A percentile compares a stretch with the other conserved stretches of the same genome.
phyloP scores from a whole-genome alignment of 64 coral and sea anemone genomes.

The Montipora cactus region DNA sequence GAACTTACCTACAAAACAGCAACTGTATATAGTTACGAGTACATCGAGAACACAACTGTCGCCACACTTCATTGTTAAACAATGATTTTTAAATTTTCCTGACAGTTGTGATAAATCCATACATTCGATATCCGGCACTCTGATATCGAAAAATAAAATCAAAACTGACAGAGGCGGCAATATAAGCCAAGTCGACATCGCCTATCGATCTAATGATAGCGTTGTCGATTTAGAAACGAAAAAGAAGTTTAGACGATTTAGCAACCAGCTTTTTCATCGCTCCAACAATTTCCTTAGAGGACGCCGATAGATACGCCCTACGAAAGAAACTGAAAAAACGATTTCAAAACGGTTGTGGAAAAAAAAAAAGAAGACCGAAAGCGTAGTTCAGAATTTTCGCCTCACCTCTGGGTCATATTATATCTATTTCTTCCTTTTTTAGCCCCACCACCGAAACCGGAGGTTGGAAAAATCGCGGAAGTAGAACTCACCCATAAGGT shows the following conservation, averaged over 20 bases:
- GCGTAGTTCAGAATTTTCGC: no score
- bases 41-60: neutral
- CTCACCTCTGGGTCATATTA: no score
- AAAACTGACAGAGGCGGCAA: slow-evolving; percentile 20
- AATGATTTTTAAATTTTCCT: neutral
- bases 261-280: neutral
- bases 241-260: neutral
- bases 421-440: no score
- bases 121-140: neutral
- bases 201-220: slow-evolving; percentile 26
- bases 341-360: no score
- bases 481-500: no score
- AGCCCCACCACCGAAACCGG: no score
- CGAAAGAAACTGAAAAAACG: neutral
- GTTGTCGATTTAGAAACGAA: neutral
- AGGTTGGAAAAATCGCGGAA: no score
- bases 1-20: neutral
- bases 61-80: neutral
- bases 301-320: neutral
- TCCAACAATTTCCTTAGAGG: neutral
- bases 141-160: neutral
- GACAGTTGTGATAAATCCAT: neutral
- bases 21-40: neutral
- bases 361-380: neutral
- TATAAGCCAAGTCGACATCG: slow-evolving; percentile 42